Base-by-base conservation (phyloP, 1,140 invertebrate species). In the Penaeus japonicus region DNA sequence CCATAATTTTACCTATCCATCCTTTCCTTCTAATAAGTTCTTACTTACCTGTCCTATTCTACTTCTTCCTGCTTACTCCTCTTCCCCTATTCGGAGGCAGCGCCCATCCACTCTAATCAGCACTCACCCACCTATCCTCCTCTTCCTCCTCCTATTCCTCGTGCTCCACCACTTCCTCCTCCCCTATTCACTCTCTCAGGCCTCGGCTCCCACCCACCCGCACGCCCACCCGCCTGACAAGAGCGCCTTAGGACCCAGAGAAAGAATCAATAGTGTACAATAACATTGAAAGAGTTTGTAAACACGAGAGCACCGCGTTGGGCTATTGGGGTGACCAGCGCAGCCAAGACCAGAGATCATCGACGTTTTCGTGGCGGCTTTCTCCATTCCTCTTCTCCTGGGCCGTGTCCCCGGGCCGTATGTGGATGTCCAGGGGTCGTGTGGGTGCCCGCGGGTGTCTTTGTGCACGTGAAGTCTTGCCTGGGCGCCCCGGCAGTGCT, bases 281-380 rank as follows among this genome's bases (percentile, higher is more conserved):
- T 88, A 88, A 88, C 53, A 77, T 84, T 88, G 87, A 88, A 88
- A 88, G 87, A 88, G 87, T 84, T 75, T 57, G 87, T 88, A 88
- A 88, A 88, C 87, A 88, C 47, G 87, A 77, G 15, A 54, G 20
- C 22, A 30, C 47, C 80, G 53, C 78, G 81, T 62, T 82, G 70
- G 78, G 59, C 85, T 87, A 87, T 87, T 75, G 79, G 79, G 27
- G 85, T 82, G 87, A 86, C 75, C 77, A 86, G 75, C 35, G 77
- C 57, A 79, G 75, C 85, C 85, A 86, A 65, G 55, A 47, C 10
- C 47, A 47, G 47, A 47, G 47, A 47, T 47, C 47, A 47, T 10
- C 47, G 65, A 32, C 22, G 65, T 47, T 77, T 77, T 47, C 47
- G 53, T 0, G 27, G 53, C 35, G 73, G 30, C 24, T 73, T 20